Evolutionary conservation across 2,888 invertebrate genomes (phyloP), one percentile per base, ranked within the genome.

Genomic region (Salpingus planirostris): DNA sequence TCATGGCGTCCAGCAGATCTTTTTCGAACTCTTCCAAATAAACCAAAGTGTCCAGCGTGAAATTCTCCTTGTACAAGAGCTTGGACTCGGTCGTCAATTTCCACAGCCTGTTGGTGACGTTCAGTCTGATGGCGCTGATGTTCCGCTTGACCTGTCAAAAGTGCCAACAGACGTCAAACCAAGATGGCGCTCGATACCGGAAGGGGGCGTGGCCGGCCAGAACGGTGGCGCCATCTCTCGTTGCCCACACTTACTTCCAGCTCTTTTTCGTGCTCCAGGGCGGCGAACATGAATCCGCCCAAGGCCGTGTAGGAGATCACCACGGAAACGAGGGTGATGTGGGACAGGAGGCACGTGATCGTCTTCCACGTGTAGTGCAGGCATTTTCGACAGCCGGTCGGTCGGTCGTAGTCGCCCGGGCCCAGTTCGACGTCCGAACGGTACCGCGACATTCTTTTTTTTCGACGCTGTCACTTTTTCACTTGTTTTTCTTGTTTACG

Each of bases 231-330:
- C n/a, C n/a, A n/a, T n/a, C n/a, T n/a, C n/a, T n/a, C n/a, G n/a
- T n/a, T n/a, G n/a, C n/a, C 18, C 18, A 21, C 21, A 52, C 66
- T 60, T 59, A 86, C 88, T 66, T 77, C 71, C 48, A 68, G 70
- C 61, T 89, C 89, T 54, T 88, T 75, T 27, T 74, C 71, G 3
- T 75, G 72, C 57, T 90, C 89, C 35, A 90, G 68, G 28, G 71
- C 70, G 62, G 81, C 80, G 66, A 92, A 91, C 36, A 87, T 80
- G 58, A 82, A 80, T 10, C 90, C 90, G 5, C 91, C 91, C 33
- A 88, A 75, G 50, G 90, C 76, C 66, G 90, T 90, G 67, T 92
- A 92, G 15, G 85, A 81, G 41, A 91, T 87, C 47, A 92, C 91
- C 59, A 90, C 68, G 38, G 87, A 80, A 50, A 91, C 80, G 53